phyloP scores from a whole-genome alignment of 1,140 invertebrate species.

The Drosophila micromelanica region DNA sequence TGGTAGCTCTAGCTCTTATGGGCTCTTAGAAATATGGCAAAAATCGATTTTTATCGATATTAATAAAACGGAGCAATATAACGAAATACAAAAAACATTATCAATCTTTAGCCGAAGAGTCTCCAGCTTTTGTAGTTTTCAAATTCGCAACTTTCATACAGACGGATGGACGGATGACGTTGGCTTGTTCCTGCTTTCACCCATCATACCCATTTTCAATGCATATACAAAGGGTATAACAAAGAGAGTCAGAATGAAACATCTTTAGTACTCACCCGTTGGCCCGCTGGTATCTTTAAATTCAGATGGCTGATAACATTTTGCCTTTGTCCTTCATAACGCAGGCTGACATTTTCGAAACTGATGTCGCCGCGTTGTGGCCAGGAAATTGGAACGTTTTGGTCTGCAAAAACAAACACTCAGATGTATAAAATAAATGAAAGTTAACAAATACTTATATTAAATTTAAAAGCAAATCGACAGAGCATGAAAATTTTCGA shows the following conservation, averaged over 20 bases:
- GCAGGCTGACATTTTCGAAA: constrained; percentile 89
- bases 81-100: too few relatives aligned
- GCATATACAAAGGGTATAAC: too few relatives aligned
- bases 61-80: too few relatives aligned
- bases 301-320: constrained; percentile 88
- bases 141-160: too few relatives aligned
- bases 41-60: too few relatives aligned
- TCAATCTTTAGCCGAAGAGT: too few relatives aligned
- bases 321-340: constrained; percentile 87
- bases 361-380: constrained; percentile 89
- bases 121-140: too few relatives aligned
- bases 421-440: constrained; percentile 23
- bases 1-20: too few relatives aligned
- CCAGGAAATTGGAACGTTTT: constrained; percentile 87
- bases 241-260: background rate
- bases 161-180: too few relatives aligned
- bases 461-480: constrained; percentile 45
- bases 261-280: constrained; percentile 86
- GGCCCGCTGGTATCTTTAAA: constrained; percentile 87
- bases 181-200: too few relatives aligned
- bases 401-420: constrained; percentile 80
- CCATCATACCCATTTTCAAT: too few relatives aligned
- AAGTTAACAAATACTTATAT: constrained; percentile 33
- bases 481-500: constrained; percentile 40
- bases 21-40: too few relatives aligned